Evolutionary conservation across 2,888 invertebrate species (phyloP).

Genomic region (Laspeyria flexula): DNA sequence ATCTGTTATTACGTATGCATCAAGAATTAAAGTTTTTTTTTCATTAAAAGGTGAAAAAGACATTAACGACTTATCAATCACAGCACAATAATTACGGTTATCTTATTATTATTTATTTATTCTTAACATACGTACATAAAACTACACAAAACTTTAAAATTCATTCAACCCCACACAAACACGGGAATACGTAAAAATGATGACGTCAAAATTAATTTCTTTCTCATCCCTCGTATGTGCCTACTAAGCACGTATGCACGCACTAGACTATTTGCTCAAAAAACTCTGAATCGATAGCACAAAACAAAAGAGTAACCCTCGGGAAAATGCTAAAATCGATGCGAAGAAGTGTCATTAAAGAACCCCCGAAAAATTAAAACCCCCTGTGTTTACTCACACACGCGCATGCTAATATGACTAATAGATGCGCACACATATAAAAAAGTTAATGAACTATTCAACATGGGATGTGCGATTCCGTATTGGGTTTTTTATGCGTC

Average conservation of each 20-base stretch:
- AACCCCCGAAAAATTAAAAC: slow-evolving; percentile 84
- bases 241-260: slow-evolving; percentile 66
- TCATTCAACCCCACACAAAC: background rate
- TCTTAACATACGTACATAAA: no score
- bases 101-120: no score
- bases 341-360: slow-evolving; percentile 85
- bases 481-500: slow-evolving; percentile 34
- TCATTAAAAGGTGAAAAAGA: no score
- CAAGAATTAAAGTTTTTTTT: no score
- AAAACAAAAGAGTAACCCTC: slow-evolving; percentile 84
- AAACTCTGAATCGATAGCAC: slow-evolving; percentile 73
- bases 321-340: slow-evolving; percentile 81
- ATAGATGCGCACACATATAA: slow-evolving; percentile 60
- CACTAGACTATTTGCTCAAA: slow-evolving; percentile 60
- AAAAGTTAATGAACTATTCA: slow-evolving; percentile 50
- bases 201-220: slow-evolving; percentile 49
- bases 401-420: slow-evolving; percentile 55
- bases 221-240: slow-evolving; percentile 47
- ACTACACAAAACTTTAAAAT: background rate
- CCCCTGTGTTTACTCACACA: slow-evolving; percentile 67
- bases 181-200: slow-evolving; percentile 25
- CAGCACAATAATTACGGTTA: no score
- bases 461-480: slow-evolving; percentile 47
- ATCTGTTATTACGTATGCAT: no score
- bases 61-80: no score